phyloP scores from a whole-genome alignment of 2,888 invertebrate genomes.

The Eilema griseolum region DNA sequence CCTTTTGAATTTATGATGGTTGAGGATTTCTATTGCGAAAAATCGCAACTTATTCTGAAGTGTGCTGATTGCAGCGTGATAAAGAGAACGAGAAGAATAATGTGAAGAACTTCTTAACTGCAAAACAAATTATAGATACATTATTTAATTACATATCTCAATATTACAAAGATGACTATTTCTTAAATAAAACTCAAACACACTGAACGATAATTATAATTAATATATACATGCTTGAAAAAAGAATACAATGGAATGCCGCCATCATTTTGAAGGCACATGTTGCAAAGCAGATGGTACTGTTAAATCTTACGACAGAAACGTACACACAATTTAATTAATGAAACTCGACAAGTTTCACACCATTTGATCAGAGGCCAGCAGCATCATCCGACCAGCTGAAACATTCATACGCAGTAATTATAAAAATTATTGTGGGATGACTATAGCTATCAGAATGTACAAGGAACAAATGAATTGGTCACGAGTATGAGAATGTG shows the following conservation, averaged over 20 bases:
- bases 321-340: not conserved
- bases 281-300: not conserved
- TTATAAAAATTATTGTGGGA: not conserved
- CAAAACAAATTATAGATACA: not conserved
- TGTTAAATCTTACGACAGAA: too few relatives aligned
- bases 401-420: not conserved
- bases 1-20: too few relatives aligned
- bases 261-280: not conserved
- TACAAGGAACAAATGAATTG: slow-evolving; percentile 33
- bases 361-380: not conserved
- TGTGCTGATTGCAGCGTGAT: too few relatives aligned
- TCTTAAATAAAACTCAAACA: not conserved
- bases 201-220: not conserved
- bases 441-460: not conserved
- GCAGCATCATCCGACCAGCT: not conserved
- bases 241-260: not conserved
- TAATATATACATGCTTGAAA: not conserved
- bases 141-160: not conserved
- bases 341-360: not conserved
- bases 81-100: too few relatives aligned
- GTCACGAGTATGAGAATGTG: slow-evolving; percentile 39
- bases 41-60: too few relatives aligned
- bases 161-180: not conserved
- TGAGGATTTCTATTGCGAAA: too few relatives aligned
- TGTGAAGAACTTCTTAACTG: too few relatives aligned